Conservation (phyloP, 2,797 vertebrate genomes). For the Vultur gryphus region DNA sequence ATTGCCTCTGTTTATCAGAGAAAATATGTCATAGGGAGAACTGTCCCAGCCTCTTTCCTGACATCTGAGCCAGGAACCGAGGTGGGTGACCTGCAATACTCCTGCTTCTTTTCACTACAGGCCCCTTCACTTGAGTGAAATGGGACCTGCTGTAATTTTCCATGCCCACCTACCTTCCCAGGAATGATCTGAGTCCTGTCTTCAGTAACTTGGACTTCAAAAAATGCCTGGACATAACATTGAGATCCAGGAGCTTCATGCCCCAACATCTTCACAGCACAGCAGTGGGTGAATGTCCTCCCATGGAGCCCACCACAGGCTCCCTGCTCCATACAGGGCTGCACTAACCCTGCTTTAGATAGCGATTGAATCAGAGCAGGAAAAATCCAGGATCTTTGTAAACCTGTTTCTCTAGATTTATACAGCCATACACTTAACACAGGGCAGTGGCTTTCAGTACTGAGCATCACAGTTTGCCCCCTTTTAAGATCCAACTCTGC, state of each 20-base stretch:
- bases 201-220: background rate
- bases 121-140: background rate
- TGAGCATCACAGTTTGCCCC: background rate
- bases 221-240: background rate
- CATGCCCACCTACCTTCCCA: background rate
- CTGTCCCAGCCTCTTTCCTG: background rate
- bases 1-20: background rate
- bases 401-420: background rate
- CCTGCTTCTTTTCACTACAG: background rate
- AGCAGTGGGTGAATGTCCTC: background rate
- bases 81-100: background rate
- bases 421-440: background rate
- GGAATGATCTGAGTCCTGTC: background rate
- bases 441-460: background rate
- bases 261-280: background rate
- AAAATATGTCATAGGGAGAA: background rate
- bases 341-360: background rate
- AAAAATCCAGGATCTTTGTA: background rate
- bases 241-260: background rate
- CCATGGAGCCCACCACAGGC: fast-evolving
- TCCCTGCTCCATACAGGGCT: fast-evolving
- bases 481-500: background rate
- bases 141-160: background rate
- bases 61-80: background rate
- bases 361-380: background rate